Percentiles rank a stretch among this genome's conserved stretches.
Conservation (phyloP, 2,113 vertebrate genomes). For the Eudorcas thomsonii region DNA sequence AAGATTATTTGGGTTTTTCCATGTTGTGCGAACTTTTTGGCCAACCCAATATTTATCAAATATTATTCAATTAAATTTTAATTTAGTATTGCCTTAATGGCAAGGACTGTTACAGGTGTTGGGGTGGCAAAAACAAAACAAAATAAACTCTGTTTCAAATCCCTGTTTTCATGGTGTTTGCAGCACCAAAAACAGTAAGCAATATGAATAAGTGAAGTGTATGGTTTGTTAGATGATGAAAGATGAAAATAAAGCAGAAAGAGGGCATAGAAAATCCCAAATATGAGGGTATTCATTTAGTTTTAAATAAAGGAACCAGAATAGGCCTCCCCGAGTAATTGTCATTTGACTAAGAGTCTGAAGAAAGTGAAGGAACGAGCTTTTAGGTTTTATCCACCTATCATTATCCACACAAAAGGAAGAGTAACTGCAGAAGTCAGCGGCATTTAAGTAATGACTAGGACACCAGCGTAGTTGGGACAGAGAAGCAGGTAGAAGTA, state of each 20-base stretch:
- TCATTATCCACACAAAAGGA: too few species aligned
- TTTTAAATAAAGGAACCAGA: not conserved
- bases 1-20: not conserved
- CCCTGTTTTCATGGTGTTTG: not conserved
- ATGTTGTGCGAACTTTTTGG: not conserved
- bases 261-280: not conserved
- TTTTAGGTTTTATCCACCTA: not conserved
- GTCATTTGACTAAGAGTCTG: not conserved
- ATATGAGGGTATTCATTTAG: not conserved
- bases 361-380: not conserved
- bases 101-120: not conserved
- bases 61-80: not conserved
- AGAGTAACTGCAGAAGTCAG: not conserved
- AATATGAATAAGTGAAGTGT: not conserved
- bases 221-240: not conserved
- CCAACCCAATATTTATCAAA: not conserved
- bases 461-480: rapidly evolving
- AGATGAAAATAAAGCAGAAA: not conserved
- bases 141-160: not conserved
- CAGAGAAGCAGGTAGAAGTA: not conserved
- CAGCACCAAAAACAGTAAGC: not conserved
- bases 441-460: not conserved
- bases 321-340: not conserved
- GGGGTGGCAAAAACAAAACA: not conserved
- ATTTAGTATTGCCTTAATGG: not conserved